phyloP scores from a whole-genome alignment of 2,797 vertebrate species.

The Sebastes cheni region DNA sequence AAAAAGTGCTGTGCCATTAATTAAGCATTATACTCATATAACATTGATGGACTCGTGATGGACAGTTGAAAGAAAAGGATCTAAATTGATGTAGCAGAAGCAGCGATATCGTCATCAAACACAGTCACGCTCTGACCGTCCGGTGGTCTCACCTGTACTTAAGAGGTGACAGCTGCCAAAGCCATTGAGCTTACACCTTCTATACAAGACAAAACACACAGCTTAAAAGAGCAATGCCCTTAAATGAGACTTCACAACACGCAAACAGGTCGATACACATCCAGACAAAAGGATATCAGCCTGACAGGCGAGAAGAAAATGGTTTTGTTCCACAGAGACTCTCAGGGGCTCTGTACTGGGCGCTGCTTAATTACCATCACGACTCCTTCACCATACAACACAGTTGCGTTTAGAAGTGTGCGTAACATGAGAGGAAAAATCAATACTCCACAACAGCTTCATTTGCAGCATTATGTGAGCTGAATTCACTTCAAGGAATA shows the following conservation, averaged over 20 bases:
- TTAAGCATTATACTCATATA: neutral
- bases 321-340: neutral
- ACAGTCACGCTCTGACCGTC: neutral
- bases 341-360: neutral
- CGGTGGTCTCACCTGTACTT: neutral
- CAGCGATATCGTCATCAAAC: neutral
- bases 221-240: neutral
- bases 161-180: neutral
- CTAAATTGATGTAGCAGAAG: neutral
- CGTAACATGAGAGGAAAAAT: neutral
- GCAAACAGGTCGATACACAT: neutral
- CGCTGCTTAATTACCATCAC: neutral
- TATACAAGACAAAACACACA: neutral
- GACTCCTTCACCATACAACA: neutral
- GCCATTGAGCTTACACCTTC: neutral
- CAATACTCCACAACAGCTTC: slow-evolving; percentile 32
- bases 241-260: neutral
- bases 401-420: neutral
- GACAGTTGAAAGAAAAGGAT: neutral
- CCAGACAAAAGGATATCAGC: neutral
- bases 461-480: slow-evolving; percentile 34
- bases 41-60: neutral
- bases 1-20: neutral
- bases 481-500: slow-evolving; percentile 33
- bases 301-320: neutral